phyloP scores from a whole-genome alignment of 2,888 invertebrate species.

The Miltochrista miniata region DNA sequence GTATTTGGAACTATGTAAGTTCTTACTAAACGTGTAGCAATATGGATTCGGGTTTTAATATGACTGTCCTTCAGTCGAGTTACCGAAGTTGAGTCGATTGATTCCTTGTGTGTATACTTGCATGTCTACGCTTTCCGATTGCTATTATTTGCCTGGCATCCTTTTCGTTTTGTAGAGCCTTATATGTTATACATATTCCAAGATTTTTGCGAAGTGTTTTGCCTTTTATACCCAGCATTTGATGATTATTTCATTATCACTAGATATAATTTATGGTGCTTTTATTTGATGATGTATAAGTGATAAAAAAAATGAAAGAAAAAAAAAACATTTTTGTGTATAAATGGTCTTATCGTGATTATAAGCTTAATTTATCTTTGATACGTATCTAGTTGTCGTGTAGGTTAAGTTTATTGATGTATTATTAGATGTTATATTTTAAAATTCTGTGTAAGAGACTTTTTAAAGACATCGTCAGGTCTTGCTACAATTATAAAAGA shows the following conservation, averaged over 20 bases:
- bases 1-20: constrained; percentile 20
- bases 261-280: constrained; percentile 49
- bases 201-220: constrained; percentile 59
- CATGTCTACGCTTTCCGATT: constrained; percentile 56
- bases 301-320: constrained; percentile 24
- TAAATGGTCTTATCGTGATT: constrained; percentile 40
- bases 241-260: constrained; percentile 39
- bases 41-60: constrained; percentile 18
- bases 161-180: constrained; percentile 38
- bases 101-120: constrained; percentile 27
- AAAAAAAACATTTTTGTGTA: constrained; percentile 33
- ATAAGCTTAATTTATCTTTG: constrained; percentile 32
- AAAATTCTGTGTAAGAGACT: constrained; percentile 27
- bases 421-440: constrained; percentile 33
- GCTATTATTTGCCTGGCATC: constrained; percentile 59
- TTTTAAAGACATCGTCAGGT: constrained; percentile 4
- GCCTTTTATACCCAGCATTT: constrained; percentile 59
- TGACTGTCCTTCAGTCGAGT: constrained; percentile 16
- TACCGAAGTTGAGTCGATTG: constrained; percentile 19
- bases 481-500: too few relatives aligned
- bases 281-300: constrained; percentile 43
- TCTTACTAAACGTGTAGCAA: constrained; percentile 6
- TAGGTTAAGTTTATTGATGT: constrained; percentile 41
- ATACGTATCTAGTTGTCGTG: constrained; percentile 39
- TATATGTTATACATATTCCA: constrained; percentile 37